These are phyloP conservation scores for Drosophila meridiana DNA, from an alignment of 2,888 invertebrate genomes.

Conservation along the genomic window DNA sequence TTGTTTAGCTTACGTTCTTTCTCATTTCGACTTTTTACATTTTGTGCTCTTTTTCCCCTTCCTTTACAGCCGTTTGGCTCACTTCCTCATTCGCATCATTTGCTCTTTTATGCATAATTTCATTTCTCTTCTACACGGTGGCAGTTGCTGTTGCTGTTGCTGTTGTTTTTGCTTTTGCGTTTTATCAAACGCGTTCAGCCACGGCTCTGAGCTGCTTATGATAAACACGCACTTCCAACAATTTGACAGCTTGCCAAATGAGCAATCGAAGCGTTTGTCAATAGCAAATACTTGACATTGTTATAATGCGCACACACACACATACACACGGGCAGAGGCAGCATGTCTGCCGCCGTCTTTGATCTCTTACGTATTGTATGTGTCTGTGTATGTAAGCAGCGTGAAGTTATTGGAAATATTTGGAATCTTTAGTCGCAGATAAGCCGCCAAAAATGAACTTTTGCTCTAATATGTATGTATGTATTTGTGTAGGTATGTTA, in stretches of 20 bases:
- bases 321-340: not conserved
- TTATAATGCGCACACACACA: slow-evolving; percentile 2
- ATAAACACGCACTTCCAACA: slow-evolving; percentile 15
- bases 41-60: not conserved
- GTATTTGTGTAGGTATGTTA: not conserved
- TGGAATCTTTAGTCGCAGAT: not conserved
- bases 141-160: not conserved
- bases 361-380: not conserved
- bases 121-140: slow-evolving; percentile 13
- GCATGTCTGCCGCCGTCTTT: slow-evolving; percentile 1
- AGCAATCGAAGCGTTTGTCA: slow-evolving; percentile 14
- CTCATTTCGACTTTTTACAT: slow-evolving; percentile 32
- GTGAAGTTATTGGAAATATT: not conserved
- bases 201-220: slow-evolving; percentile 9
- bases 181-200: slow-evolving; percentile 23
- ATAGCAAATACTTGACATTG: slow-evolving; percentile 15
- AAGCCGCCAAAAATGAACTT: not conserved
- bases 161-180: slow-evolving; percentile 16
- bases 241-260: slow-evolving; percentile 48
- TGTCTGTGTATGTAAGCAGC: not conserved
- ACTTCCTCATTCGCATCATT: slow-evolving; percentile 54
- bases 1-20: slow-evolving; percentile 45
- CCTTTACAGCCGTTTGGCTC: slow-evolving; percentile 6
- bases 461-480: not conserved
- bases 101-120: slow-evolving; percentile 4